Base-by-base conservation (phyloP, 2,797 vertebrate genomes). In the Myotis vivesi region DNA sequence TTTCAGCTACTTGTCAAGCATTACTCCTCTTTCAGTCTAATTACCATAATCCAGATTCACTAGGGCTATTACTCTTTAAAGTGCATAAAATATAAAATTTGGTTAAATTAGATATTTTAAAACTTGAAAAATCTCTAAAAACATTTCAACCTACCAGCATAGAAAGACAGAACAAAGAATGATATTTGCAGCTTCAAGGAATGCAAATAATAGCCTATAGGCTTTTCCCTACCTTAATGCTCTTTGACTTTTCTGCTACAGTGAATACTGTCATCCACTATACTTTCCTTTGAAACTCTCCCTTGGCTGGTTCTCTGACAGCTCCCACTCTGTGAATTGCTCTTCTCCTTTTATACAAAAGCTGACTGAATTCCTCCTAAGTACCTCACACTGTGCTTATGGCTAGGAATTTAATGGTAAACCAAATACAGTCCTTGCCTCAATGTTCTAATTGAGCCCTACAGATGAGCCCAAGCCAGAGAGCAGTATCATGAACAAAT, bases 121-220 rank as follows among this genome's bases (percentile, higher is more conserved):
- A 84, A 94, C 33, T 49, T 57, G 19, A 94, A 7, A 81, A 91
- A 53, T 92, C 23, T 91, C 69, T 85, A 36, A 85, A 91, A 92
- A 89, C 20, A 95, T 83, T 95, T 84, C 57, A 83, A 92, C 15
- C 57, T 92, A 87, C 16, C 41, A 84, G 71, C 23, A 71, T 91
- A 91, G 83, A 17, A 93, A 83, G 12, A 62, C 16, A 93, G 28
- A 93, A 94, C 36, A 92, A 94, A 80, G 49, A 91, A 71, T 92
- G 76, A 62, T 83, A 75, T 69, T 53, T 92, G 17, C 87, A 90
- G 33, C 83, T 89, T 91, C 64, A 71, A 84, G 41, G 12, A 86
- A 89, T 36, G 15, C 38, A 71, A 94, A 79, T 79, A 87, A 95
- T 92, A 91, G 25, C 22, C 36, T 53, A 11, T 2, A n/a, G 38